These are phyloP conservation scores for Aphyosemion australe DNA, from an alignment of 2,113 vertebrate species.

Conservation along the genomic window DNA sequence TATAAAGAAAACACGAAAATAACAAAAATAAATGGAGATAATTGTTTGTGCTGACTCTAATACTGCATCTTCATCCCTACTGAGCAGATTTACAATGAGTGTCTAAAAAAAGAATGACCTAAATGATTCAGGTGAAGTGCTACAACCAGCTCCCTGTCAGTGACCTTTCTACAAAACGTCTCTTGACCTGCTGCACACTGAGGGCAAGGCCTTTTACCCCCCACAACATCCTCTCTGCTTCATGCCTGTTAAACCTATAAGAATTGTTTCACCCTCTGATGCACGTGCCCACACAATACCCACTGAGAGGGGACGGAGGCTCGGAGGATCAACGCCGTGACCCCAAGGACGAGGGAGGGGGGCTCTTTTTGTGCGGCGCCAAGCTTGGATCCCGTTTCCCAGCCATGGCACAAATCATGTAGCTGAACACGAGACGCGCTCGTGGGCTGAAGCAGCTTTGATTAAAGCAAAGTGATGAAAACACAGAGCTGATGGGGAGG, in stretches of 20 bases:
- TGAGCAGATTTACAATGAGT: slow-evolving; percentile 27
- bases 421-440: not conserved
- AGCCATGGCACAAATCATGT: slow-evolving; percentile 47
- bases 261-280: slow-evolving; percentile 63
- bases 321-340: slow-evolving; percentile 56
- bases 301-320: slow-evolving; percentile 52
- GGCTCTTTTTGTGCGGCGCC: slow-evolving; percentile 46
- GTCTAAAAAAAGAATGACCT: not conserved
- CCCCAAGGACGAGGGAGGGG: slow-evolving; percentile 22
- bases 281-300: slow-evolving; percentile 63
- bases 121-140: slow-evolving; percentile 36
- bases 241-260: slow-evolving; percentile 68
- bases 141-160: not conserved
- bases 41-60: slow-evolving; percentile 59
- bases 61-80: slow-evolving; percentile 70
- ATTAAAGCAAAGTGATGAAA: no score
- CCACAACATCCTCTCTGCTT: slow-evolving; percentile 43
- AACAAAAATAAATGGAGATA: slow-evolving; percentile 43
- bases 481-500: no score
- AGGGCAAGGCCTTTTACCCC: slow-evolving; percentile 46
- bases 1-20: not conserved
- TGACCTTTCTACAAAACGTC: slow-evolving; percentile 38
- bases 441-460: no score
- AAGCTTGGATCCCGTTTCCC: slow-evolving; percentile 63
- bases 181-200: slow-evolving; percentile 43